Conservation (phyloP, 35 echinoderm and acorn worm species). For the Anneissia japonica region DNA sequence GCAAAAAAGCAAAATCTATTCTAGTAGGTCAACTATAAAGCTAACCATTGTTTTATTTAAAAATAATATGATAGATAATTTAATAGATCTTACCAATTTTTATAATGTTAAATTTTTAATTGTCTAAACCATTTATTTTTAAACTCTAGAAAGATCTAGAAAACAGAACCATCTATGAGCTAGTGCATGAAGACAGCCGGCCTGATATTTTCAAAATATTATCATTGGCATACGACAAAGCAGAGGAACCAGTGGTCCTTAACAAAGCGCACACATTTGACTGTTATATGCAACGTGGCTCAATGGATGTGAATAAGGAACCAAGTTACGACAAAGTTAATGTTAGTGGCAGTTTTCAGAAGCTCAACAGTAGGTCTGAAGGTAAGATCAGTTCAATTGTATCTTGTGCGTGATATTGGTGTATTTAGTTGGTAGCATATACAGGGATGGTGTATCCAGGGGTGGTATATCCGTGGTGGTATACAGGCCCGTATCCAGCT, state of each 20-base stretch:
- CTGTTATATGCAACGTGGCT: conserved; percentile 64
- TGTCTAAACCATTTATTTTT: neutral
- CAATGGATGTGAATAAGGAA: conserved; percentile 39
- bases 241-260: conserved; percentile 26
- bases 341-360: conserved; percentile 79
- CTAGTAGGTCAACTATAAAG: too few species aligned
- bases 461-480: too few species aligned
- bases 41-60: too few species aligned
- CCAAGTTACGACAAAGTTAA: conserved; percentile 65
- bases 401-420: too few species aligned
- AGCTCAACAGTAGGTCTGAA: conserved; percentile 48
- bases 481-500: too few species aligned
- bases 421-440: too few species aligned
- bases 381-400: too few species aligned
- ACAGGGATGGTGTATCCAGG: too few species aligned
- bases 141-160: conserved; percentile 69
- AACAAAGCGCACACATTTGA: conserved; percentile 57
- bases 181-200: conserved; percentile 85
- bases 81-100: too few species aligned
- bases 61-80: too few species aligned
- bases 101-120: too few species aligned
- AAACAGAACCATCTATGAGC: conserved; percentile 81
- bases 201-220: conserved; percentile 96
- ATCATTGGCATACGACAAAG: conserved; percentile 54
- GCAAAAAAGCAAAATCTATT: too few species aligned